Conservation (phyloP, 2,888 invertebrate genomes). For the Lasius platythorax region DNA sequence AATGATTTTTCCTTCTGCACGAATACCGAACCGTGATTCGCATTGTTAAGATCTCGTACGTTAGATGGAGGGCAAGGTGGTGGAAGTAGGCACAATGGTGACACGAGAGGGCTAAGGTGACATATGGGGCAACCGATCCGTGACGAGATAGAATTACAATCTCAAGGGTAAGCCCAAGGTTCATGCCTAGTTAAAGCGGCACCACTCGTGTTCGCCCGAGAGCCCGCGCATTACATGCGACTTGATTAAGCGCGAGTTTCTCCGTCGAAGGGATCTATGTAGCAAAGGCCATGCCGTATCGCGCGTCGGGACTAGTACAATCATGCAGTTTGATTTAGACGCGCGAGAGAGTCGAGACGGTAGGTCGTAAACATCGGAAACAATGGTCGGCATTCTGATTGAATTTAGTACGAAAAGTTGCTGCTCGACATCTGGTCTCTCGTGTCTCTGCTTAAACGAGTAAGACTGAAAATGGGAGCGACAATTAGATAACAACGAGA, state of each 20-base stretch:
- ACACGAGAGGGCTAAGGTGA: conserved; percentile 68
- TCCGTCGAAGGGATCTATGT: conserved; percentile 32
- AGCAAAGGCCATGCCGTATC: conserved; percentile 26
- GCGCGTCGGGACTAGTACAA: conserved; percentile 19
- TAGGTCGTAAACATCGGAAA: conserved; percentile 44
- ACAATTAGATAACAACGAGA: not conserved
- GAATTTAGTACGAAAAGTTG: conserved; percentile 4
- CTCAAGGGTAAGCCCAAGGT: conserved; percentile 68
- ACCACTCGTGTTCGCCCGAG: conserved; percentile 65
- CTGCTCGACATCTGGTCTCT: not conserved
- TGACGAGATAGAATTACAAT: conserved; percentile 77
- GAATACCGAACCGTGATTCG: conserved; percentile 23
- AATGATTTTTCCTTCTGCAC: not conserved
- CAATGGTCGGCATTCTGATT: conserved; percentile 29
- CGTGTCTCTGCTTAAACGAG: not conserved
- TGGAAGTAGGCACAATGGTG: conserved; percentile 28
- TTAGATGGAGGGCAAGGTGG: conserved; percentile 29
- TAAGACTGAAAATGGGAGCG: not conserved
- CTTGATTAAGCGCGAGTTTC: conserved; percentile 62
- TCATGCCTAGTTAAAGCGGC: conserved; percentile 62
- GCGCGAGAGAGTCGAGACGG: conserved; percentile 18
- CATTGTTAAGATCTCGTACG: conserved; percentile 50
- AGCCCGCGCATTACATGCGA: conserved; percentile 60
- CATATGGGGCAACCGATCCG: conserved; percentile 74
- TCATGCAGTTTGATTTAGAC: conserved; percentile 47